Conservation (phyloP, 2,888 invertebrate species). For the Amphipoea lucens region DNA sequence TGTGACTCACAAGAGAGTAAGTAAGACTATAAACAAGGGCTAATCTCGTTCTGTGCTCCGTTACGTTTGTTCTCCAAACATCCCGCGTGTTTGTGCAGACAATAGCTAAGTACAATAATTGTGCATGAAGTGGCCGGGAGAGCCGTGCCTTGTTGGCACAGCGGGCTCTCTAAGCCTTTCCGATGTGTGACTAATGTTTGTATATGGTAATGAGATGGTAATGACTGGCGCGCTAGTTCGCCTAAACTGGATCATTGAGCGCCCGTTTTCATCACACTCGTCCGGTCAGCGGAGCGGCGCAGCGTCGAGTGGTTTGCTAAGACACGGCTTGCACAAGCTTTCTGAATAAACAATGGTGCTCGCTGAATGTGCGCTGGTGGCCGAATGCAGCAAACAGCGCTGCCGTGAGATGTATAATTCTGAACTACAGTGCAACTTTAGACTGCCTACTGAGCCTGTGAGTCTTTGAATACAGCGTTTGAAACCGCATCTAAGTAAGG, state of each 20-base stretch:
- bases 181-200: conserved; percentile 88
- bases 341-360: conserved; percentile 82
- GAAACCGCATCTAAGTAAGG: conserved; percentile 28
- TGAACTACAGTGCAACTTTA: conserved; percentile 41
- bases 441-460: conserved; percentile 19
- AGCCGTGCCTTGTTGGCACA: conserved; percentile 83
- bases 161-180: conserved; percentile 85
- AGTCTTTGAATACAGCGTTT: conserved; percentile 27
- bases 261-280: conserved; percentile 75
- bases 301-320: conserved; percentile 75
- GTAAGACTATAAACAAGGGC: conserved; percentile 82
- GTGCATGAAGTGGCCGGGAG: conserved; percentile 82
- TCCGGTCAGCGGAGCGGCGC: conserved; percentile 78
- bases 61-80: conserved; percentile 87
- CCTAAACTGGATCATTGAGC: conserved; percentile 86
- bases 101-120: conserved; percentile 89
- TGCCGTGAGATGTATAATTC: conserved; percentile 66
- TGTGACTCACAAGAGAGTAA: conserved; percentile 66
- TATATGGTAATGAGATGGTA: conserved; percentile 89
- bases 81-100: conserved; percentile 83
- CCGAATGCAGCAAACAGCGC: conserved; percentile 59
- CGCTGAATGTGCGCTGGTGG: conserved; percentile 67
- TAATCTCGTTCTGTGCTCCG: conserved; percentile 86
- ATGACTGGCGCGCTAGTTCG: conserved; percentile 80
- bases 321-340: conserved; percentile 80